These are phyloP conservation scores for Nerophis ophidion DNA, from an alignment of 2,113 vertebrate species.

Conservation along the genomic window DNA sequence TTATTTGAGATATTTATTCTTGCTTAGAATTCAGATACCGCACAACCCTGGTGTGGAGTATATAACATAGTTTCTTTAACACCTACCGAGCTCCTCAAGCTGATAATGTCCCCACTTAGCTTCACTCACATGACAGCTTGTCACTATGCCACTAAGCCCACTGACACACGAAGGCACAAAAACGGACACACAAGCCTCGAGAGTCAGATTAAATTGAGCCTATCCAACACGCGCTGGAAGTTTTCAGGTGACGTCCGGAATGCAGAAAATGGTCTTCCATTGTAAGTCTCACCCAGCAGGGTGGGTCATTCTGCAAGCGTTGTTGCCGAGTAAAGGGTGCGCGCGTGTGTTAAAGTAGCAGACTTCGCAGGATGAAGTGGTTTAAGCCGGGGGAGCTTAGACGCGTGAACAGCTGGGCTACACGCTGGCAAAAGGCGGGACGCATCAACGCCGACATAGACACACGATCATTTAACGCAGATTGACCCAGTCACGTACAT, in stretches of 20 bases:
- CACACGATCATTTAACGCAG: background rate
- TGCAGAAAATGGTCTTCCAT: conserved; percentile 57
- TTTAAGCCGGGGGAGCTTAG: conserved; percentile 34
- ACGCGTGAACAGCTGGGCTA: conserved; percentile 24
- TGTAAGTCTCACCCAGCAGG: conserved; percentile 44
- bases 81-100: background rate
- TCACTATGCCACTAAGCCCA: conserved; percentile 17
- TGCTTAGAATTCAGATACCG: too few relatives aligned
- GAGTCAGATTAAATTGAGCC: conserved; percentile 30
- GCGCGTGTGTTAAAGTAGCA: conserved; percentile 19
- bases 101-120: conserved; percentile 32
- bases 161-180: conserved; percentile 19
- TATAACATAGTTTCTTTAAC: background rate
- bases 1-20: too few relatives aligned
- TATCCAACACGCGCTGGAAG: conserved; percentile 32
- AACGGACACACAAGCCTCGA: conserved; percentile 26
- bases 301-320: background rate
- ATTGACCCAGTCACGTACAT: too few relatives aligned
- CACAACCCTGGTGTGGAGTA: too few relatives aligned
- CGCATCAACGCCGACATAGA: background rate
- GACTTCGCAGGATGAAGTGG: conserved; percentile 37
- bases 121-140: conserved; percentile 45
- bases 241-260: conserved; percentile 58
- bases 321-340: background rate
- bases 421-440: background rate